Evolutionary conservation across 2,113 vertebrate genomes (phyloP).

Genomic region (Ameiurus melas): DNA sequence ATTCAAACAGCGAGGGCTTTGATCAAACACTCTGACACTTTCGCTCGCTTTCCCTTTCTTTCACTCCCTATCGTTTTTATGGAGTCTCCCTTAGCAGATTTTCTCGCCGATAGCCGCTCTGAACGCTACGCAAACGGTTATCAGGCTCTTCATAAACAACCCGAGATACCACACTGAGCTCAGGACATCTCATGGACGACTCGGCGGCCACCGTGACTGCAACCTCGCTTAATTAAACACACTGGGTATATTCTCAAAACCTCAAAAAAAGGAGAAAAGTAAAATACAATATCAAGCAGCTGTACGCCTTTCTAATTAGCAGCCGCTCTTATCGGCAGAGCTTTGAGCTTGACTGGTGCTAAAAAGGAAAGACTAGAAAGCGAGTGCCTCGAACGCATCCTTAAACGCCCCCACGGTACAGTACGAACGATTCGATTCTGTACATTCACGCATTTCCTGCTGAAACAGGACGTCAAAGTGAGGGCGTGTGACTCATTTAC

Average conservation of each 20-base stretch:
- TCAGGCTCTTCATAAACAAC: slow-evolving; percentile 22
- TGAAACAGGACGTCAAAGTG: neutral
- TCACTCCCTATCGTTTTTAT: slow-evolving; percentile 23
- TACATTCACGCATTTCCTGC: neutral
- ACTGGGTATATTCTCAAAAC: neutral
- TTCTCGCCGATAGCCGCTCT: neutral
- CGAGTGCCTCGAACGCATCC: neutral
- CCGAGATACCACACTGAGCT: neutral
- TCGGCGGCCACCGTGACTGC: neutral
- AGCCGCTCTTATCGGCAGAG: neutral
- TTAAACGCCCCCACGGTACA: neutral
- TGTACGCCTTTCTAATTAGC: slow-evolving; percentile 10
- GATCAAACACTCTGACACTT: slow-evolving; percentile 45
- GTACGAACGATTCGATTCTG: neutral
- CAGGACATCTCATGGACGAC: neutral
- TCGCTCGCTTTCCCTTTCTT: neutral
- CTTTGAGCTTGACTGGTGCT: neutral
- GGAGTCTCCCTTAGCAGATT: slow-evolving; percentile 33
- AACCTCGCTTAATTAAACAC: neutral
- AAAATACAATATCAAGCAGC: neutral
- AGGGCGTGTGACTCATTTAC: neutral
- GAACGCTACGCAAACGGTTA: slow-evolving; percentile 20
- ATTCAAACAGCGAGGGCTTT: slow-evolving; percentile 47
- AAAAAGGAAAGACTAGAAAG: neutral
- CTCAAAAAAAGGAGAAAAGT: neutral